These are phyloP conservation scores for Ammodytes dubius DNA, from an alignment of 2,113 vertebrate species.

Conservation along the genomic window DNA sequence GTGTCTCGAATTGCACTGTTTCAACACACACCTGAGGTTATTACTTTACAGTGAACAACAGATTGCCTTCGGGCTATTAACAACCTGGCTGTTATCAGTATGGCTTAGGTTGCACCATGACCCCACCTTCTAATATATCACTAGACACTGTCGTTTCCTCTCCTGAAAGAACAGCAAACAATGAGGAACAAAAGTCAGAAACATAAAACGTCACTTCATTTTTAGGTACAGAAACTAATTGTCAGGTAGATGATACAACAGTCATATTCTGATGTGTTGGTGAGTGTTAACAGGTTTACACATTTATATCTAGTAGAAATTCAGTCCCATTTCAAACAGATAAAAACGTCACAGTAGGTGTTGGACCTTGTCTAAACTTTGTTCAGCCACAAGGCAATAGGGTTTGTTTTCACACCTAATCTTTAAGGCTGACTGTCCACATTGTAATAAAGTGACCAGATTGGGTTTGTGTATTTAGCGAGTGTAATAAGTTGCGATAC, in stretches of 20 bases:
- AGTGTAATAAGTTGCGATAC: conserved; percentile 23
- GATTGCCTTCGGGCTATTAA: conserved; percentile 10
- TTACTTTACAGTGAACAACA: conserved; percentile 46
- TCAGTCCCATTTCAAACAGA: conserved; percentile 11
- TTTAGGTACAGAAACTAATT: neutral
- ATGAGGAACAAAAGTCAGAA: neutral
- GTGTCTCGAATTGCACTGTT: neutral
- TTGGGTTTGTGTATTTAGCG: conserved; percentile 42
- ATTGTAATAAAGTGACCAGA: conserved; percentile 35
- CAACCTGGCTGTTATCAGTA: conserved; percentile 43
- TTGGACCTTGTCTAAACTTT: neutral
- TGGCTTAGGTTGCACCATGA: conserved; percentile 13
- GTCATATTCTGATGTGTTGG: neutral
- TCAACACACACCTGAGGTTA: conserved; percentile 32
- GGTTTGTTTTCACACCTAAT: conserved; percentile 36
- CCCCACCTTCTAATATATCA: conserved; percentile 29
- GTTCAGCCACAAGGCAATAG: neutral
- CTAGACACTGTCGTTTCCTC: conserved; percentile 12
- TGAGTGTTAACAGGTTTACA: neutral
- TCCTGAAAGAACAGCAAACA: conserved; percentile 55
- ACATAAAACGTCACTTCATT: neutral
- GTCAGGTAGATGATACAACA: neutral
- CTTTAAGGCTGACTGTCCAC: conserved; percentile 27
- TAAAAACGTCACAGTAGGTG: neutral
- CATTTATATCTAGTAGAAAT: neutral